Evolutionary conservation across 30 jellyfish, hydroid and myxozoan species (phyloP), one percentile per base, ranked within the genome.

Genomic region (Rhopilema esculentum): DNA sequence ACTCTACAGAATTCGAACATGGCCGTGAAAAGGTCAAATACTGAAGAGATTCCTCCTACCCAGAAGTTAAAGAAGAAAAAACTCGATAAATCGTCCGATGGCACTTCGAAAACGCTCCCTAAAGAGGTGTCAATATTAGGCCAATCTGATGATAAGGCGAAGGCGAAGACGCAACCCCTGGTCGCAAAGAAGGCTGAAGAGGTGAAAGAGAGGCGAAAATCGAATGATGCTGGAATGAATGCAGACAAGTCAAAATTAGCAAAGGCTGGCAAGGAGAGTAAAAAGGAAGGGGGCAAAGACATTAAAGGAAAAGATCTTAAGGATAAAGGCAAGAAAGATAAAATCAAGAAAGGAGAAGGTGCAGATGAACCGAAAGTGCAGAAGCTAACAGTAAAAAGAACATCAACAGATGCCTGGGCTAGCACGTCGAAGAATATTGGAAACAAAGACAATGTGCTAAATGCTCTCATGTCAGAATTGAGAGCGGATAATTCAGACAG

Each of bases 341-440:
- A 88, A 78, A 15, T 18, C 27, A 89, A 94, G 79, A 94, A 94
- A 69, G 94, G 85, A 19, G 91, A 66, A 64, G 49, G 62, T 20
- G 32, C 82, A 16, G 97, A 82, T 40, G 94, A 82, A 62, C 95
- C 97, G 18, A 94, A 94, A 86, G 92, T 94, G 27, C 97, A 89
- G 53, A 89, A 89, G 82, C 57, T 94, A 30, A 81, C 94, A 15
- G 83, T 94, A 12, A 94, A 84, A 72, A 85, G 99, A 62, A 94
- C 94, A 26, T 78, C 99, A 18, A 93, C 92, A 12, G 99, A 94
- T 72, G 99, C 97, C 21, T 92, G 95, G 95, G 33, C 95, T 15
- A 92, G 95, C 52, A 79, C 92, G 20, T 16, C 97, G 29, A 72
- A 78, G 64, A 81, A 67, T 22, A 28, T 67, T 27, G 74, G 68